These are phyloP conservation scores for Gambusia holbrooki DNA, from an alignment of 2,113 vertebrate genomes.

Conservation along the genomic window DNA sequence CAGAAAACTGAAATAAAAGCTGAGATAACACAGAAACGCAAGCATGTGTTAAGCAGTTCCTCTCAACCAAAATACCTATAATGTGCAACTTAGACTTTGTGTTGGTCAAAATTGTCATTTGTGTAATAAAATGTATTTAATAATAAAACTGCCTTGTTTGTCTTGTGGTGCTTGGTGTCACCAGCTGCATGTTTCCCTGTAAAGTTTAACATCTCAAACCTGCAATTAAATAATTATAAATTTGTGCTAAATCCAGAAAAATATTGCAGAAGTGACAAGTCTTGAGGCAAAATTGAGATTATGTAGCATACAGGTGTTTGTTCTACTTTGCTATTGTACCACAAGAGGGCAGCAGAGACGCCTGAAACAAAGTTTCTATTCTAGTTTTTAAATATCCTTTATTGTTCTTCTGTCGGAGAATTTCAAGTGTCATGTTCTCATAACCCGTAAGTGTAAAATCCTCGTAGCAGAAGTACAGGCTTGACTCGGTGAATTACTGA, in stretches of 20 bases:
- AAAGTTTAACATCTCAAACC: no score
- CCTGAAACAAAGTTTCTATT: background rate
- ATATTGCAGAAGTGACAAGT: background rate
- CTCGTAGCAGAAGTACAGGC: no score
- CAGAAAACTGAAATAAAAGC: conserved; percentile 24
- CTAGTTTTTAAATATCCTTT: no score
- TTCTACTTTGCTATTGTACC: background rate
- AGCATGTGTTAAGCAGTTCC: conserved; percentile 30
- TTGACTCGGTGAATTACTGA: no score
- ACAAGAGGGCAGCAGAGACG: conserved; percentile 37
- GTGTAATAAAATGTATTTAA: conserved; percentile 79
- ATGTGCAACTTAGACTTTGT: conserved; percentile 47
- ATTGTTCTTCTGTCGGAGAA: no score
- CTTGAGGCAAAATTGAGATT: background rate
- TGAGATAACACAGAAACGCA: conserved; percentile 13
- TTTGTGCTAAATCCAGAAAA: background rate
- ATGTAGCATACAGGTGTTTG: background rate
- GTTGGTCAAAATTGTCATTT: conserved; percentile 47
- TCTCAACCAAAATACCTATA: conserved; percentile 38
- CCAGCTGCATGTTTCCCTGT: background rate
- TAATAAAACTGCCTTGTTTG: conserved; percentile 19
- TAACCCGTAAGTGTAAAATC: no score
- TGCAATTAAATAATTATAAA: background rate
- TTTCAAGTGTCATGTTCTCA: no score
- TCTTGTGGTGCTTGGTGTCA: background rate